Evolutionary conservation across 2,113 vertebrate genomes (phyloP), one percentile per base, ranked within the genome.

Genomic region (Tupaia chinensis): DNA sequence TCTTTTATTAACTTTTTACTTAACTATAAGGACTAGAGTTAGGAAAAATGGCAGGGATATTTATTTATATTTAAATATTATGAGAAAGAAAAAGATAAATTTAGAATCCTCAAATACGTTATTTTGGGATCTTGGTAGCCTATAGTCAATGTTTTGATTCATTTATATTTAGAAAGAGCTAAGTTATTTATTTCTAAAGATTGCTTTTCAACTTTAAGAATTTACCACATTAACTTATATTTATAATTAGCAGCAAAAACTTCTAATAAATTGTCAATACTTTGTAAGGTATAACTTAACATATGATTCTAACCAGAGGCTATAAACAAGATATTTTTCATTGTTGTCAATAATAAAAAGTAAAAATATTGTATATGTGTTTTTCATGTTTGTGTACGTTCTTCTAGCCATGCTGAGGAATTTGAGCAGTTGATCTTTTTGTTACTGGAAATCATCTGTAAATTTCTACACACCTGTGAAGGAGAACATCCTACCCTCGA

Each of bases 261-360:
- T 80, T 78, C 77, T 69, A 87, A 66, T 81, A 79, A 93, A 68
- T 87, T 86, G 60, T 22, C 15, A 93, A 4, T 89, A 22, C 63
- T 65, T 83, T 74, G 34, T 70, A 93, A 95, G 65, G 13, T 22
- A 44, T 89, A 89, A 78, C 78, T 97, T 97, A 93, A 82, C 54
- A 74, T 44, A 68, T 69, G 53, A 10, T 61, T 95, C 5, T 92
- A 91, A 56, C 6, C 66, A 73, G 68, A 95, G 53, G 66, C 60
- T 83, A 32, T 94, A 76, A 89, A 84, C 0, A 1, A 94, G n/a
- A 85, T 92, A 54, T 8, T 89, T 97, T 96, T 84, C 95, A 73
- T 96, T 91, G n/a, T 63, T 81, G 20, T 60, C 65, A 32, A 27
- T 27, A 83, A 54, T 2, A 44, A 58, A 79, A 83, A 27, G 0